These are phyloP conservation scores for Diglossa cyanea DNA, from an alignment of 2,797 vertebrate species.

Conservation along the genomic window DNA sequence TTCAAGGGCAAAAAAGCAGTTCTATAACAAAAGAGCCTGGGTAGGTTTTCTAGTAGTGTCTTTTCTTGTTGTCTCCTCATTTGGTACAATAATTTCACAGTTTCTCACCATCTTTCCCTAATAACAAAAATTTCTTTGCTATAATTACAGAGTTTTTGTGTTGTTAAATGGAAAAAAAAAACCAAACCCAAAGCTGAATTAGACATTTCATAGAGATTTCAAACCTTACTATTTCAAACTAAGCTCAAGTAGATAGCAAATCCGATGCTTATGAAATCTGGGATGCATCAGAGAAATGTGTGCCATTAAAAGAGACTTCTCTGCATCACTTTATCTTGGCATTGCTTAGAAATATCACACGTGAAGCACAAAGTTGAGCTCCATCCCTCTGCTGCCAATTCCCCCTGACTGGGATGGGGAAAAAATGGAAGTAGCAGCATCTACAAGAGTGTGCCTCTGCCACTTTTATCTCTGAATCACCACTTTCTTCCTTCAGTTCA, in stretches of 20 bases:
- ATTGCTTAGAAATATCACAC: not conserved
- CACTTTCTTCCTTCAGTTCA: slow-evolving; percentile 24
- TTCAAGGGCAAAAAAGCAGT: not conserved
- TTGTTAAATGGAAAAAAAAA: not conserved
- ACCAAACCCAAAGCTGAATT: not conserved
- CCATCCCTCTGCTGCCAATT: not conserved
- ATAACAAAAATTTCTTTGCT: not conserved
- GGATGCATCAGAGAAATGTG: not conserved
- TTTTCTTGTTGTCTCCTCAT: not conserved
- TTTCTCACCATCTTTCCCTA: not conserved
- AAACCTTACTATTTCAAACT: not conserved
- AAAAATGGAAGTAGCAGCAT: not conserved
- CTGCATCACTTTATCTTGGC: not conserved
- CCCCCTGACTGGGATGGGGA: not conserved
- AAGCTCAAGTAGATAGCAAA: not conserved
- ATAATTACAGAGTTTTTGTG: not conserved
- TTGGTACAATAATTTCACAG: not conserved
- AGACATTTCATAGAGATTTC: not conserved
- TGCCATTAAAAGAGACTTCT: not conserved
- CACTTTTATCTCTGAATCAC: slow-evolving; percentile 40
- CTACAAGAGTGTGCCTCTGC: not conserved
- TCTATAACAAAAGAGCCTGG: not conserved
- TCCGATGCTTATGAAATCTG: not conserved
- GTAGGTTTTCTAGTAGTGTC: not conserved
- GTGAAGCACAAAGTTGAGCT: not conserved